Conservation (phyloP, 2,113 vertebrate species). For the Cyanoramphus novaezelandiae region DNA sequence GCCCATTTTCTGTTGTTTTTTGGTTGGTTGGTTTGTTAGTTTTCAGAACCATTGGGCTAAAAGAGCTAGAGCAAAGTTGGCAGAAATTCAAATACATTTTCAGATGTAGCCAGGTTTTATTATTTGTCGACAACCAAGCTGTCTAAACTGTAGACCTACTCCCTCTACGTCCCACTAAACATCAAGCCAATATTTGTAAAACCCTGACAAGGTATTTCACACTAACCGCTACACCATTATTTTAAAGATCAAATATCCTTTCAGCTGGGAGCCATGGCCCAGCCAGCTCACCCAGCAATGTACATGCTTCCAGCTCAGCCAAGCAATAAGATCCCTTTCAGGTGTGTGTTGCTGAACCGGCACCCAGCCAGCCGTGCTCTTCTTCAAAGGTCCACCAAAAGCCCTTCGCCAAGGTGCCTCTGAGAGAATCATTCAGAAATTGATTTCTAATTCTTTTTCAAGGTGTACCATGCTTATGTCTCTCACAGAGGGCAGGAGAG, state of each 20-base stretch:
- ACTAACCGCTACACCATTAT: slow-evolving; percentile 59
- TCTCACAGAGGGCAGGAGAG: background rate
- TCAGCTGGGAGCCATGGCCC: slow-evolving; percentile 54
- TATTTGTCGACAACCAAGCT: slow-evolving; percentile 32
- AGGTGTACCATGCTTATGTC: background rate
- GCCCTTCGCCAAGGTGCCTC: slow-evolving; percentile 57
- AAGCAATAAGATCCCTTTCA: slow-evolving; percentile 50
- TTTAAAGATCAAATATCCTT: slow-evolving; percentile 69
- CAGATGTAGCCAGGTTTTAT: background rate
- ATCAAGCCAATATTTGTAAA: slow-evolving; percentile 55
- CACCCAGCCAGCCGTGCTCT: background rate
- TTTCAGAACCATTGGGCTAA: background rate
- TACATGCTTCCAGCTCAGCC: slow-evolving; percentile 58
- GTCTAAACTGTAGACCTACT: slow-evolving; percentile 33
- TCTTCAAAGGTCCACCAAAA: slow-evolving; percentile 14
- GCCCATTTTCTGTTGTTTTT: background rate
- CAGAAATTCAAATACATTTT: slow-evolving; percentile 5
- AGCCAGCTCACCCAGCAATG: slow-evolving; percentile 65
- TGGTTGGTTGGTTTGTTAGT: background rate
- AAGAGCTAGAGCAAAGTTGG: background rate
- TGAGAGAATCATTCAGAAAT: slow-evolving; percentile 57
- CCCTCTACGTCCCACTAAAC: slow-evolving; percentile 48
- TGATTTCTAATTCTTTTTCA: slow-evolving; percentile 61
- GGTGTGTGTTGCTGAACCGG: background rate
- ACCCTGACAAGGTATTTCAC: slow-evolving; percentile 27